Evolutionary conservation across 2,888 invertebrate genomes (phyloP).

Genomic region (Agrilus biguttatus): DNA sequence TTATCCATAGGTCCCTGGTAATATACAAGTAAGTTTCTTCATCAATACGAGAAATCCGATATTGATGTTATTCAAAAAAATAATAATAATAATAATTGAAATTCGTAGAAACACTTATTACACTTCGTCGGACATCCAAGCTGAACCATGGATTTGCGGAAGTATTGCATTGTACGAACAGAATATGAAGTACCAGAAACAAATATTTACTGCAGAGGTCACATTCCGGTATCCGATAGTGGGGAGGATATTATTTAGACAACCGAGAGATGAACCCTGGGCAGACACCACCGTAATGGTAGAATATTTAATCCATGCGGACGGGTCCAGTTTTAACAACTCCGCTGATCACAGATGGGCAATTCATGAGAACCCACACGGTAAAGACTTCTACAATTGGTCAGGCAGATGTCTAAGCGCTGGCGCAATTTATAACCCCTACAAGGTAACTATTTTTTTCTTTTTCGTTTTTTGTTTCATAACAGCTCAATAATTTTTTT

Average conservation of each 20-base stretch:
- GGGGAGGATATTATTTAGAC: slow-evolving; percentile 68
- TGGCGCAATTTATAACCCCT: slow-evolving; percentile 65
- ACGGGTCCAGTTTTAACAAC: slow-evolving; percentile 65
- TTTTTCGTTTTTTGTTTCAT: neutral
- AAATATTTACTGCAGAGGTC: slow-evolving; percentile 65
- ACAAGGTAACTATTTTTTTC: slow-evolving; percentile 33
- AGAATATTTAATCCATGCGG: slow-evolving; percentile 75
- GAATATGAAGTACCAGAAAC: slow-evolving; percentile 52
- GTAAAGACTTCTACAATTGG: slow-evolving; percentile 85
- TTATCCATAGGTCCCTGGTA: slow-evolving; percentile 67
- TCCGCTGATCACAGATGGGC: slow-evolving; percentile 70
- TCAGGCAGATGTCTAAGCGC: slow-evolving; percentile 69
- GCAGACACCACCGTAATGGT: slow-evolving; percentile 74
- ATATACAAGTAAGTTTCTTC: slow-evolving; percentile 46
- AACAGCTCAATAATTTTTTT: neutral
- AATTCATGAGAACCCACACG: slow-evolving; percentile 63
- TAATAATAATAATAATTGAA: neutral
- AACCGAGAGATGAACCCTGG: slow-evolving; percentile 64
- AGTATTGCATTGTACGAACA: slow-evolving; percentile 47
- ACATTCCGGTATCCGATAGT: slow-evolving; percentile 75
- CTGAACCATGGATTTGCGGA: slow-evolving; percentile 48
- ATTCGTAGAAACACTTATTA: slow-evolving; percentile 34
- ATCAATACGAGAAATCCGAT: neutral
- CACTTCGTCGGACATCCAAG: slow-evolving; percentile 26
- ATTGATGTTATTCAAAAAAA: neutral